Conservation (phyloP, 2,113 vertebrate genomes). For the Zosterops pallidus region DNA sequence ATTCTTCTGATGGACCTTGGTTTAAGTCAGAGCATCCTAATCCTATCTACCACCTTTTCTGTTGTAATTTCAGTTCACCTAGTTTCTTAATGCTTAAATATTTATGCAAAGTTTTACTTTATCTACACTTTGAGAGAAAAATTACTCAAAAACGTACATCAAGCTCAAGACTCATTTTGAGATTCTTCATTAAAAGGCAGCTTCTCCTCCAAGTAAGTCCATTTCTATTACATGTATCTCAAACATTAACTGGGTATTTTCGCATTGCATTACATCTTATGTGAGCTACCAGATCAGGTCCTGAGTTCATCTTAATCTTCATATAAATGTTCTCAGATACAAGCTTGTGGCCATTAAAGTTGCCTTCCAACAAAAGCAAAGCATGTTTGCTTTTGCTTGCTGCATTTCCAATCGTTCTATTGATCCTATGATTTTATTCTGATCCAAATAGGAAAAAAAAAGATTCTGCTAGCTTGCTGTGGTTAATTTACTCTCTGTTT, state of each 20-base stretch:
- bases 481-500: not conserved
- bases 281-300: not conserved
- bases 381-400: rapidly evolving
- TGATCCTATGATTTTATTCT: not conserved
- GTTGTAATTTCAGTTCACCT: not conserved
- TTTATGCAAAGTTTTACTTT: not conserved
- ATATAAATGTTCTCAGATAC: not conserved
- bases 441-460: not conserved
- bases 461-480: not conserved
- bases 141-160: not conserved
- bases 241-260: not conserved
- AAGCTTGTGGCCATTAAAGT: not conserved
- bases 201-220: not conserved
- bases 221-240: not conserved
- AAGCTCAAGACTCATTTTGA: not conserved
- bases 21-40: not conserved
- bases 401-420: not conserved
- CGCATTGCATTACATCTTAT: not conserved
- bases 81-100: not conserved
- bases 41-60: not conserved
- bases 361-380: not conserved
- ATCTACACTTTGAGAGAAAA: not conserved
- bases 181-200: not conserved
- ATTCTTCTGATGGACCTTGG: not conserved
- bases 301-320: not conserved